These are phyloP conservation scores for Hormiphora californensis DNA, from an alignment of 37 sponge, comb jelly and placozoan species.

Conservation along the genomic window DNA sequence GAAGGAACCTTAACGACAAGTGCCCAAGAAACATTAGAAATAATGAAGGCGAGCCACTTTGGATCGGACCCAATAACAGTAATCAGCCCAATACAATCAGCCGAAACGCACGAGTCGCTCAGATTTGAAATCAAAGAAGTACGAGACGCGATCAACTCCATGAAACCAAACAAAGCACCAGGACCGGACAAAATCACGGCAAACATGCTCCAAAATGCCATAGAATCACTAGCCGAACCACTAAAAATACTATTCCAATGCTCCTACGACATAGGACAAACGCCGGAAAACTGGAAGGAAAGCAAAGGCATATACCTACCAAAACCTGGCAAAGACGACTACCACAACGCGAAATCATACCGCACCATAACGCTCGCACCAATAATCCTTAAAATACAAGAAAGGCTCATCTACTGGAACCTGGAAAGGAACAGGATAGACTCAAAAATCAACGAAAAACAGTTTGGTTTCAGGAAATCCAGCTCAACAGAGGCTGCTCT, in stretches of 20 bases:
- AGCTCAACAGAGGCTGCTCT: background rate
- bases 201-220: background rate
- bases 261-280: background rate
- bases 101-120: background rate
- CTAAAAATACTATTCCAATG: background rate
- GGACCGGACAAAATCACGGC: background rate
- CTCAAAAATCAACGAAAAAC: background rate
- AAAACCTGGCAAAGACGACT: background rate
- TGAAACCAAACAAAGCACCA: background rate
- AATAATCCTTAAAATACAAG: background rate
- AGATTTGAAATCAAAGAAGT: background rate
- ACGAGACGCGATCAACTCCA: background rate
- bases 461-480: constrained; percentile 2
- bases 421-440: background rate
- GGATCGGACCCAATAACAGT: background rate
- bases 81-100: background rate
- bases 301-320: background rate
- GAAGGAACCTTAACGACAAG: background rate
- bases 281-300: background rate
- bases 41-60: background rate
- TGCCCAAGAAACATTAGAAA: background rate
- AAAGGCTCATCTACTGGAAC: constrained; percentile 18
- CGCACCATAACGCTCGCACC: background rate
- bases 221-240: background rate
- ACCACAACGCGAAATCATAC: background rate